These are phyloP conservation scores for Amphiduros pacificus DNA, from an alignment of 2,888 invertebrate species.

Conservation along the genomic window DNA sequence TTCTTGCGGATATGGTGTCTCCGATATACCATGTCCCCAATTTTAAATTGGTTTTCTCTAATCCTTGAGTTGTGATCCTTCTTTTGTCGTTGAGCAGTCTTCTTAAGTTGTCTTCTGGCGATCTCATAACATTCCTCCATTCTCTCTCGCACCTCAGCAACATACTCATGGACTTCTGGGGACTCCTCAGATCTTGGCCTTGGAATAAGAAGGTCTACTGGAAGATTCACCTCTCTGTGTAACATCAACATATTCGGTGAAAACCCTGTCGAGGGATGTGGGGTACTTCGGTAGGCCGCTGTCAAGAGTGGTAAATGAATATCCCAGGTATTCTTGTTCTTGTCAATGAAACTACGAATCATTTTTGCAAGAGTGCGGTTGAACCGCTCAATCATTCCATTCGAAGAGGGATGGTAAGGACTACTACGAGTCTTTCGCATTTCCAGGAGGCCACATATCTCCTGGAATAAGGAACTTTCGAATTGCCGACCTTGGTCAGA, in stretches of 20 bases:
- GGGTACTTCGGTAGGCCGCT: conserved; percentile 33
- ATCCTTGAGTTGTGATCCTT: too few relatives aligned
- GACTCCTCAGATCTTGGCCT: too few relatives aligned
- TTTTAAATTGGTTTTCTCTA: too few relatives aligned
- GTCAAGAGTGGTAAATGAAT: conserved; percentile 27
- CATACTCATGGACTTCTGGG: too few relatives aligned
- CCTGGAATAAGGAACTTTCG: conserved; percentile 19
- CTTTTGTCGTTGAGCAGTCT: too few relatives aligned
- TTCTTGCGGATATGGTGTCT: too few relatives aligned
- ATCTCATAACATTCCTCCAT: too few relatives aligned
- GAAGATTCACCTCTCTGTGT: too few relatives aligned
- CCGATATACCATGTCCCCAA: too few relatives aligned
- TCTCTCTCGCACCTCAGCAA: too few relatives aligned
- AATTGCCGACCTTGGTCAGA: conserved; percentile 29
- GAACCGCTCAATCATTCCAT: conserved; percentile 39
- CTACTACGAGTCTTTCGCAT: conserved; percentile 26
- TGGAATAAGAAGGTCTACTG: too few relatives aligned
- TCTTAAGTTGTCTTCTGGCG: too few relatives aligned
- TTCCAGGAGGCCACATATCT: conserved; percentile 21
- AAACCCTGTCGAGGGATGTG: conserved; percentile 27
- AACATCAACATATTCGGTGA: conserved; percentile 24
- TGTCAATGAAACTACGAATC: conserved; percentile 33
- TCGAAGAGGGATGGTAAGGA: conserved; percentile 17
- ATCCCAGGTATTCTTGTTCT: conserved; percentile 39
- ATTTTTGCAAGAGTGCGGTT: conserved; percentile 33